A percentile compares a stretch with the other conserved stretches of the same genome.
These are phyloP conservation scores for Casuarius casuarius DNA, from an alignment of 2,113 vertebrate genomes.

Conservation along the genomic window DNA sequence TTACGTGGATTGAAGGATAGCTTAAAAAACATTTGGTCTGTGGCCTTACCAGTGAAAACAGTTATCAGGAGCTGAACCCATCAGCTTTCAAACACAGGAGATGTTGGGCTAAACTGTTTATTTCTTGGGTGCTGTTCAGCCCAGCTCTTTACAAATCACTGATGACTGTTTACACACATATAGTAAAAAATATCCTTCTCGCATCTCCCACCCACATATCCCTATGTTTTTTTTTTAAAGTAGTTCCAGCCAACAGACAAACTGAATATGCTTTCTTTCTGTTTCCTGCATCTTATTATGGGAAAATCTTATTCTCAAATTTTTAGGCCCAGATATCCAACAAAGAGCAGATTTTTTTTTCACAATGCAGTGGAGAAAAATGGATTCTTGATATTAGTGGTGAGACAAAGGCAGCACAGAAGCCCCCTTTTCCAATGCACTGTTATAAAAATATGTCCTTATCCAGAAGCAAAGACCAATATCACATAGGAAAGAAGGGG, in stretches of 20 bases:
- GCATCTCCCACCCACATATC: constrained; percentile 20
- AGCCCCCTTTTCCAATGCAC: background rate
- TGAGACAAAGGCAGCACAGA: background rate
- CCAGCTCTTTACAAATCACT: background rate
- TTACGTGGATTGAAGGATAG: background rate
- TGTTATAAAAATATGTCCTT: background rate
- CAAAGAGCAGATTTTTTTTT: background rate
- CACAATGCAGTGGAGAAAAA: background rate
- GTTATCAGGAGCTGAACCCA: background rate
- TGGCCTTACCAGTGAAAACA: background rate
- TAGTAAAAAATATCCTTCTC: constrained; percentile 33
- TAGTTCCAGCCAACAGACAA: background rate
- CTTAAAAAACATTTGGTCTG: background rate
- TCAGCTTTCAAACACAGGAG: background rate
- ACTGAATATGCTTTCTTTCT: background rate
- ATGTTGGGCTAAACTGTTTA: background rate
- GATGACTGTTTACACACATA: constrained; percentile 19
- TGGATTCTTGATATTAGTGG: background rate
- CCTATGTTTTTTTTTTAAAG: constrained; percentile 9
- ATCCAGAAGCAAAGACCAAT: background rate
- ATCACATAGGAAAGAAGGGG: background rate
- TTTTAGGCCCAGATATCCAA: background rate
- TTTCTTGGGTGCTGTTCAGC: background rate
- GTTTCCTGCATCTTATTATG: background rate
- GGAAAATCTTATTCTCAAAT: background rate